Evolutionary conservation across 2,797 vertebrate species (phyloP).

Genomic region (Gymnodraco acuticeps): DNA sequence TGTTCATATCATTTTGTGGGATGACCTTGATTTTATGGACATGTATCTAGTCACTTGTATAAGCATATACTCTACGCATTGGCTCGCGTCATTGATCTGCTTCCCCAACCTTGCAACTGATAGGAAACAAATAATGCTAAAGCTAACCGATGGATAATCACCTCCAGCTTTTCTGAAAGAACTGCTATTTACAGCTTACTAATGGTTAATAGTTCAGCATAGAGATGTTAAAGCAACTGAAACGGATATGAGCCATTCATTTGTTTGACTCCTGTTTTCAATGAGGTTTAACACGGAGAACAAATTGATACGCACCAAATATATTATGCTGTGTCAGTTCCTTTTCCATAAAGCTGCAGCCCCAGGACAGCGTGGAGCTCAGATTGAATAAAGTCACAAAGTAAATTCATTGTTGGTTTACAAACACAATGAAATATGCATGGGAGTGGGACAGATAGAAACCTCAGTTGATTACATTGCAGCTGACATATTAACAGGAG

Average conservation of each 20-base stretch:
- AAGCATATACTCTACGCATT: constrained; percentile 36
- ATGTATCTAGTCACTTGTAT: too few relatives aligned
- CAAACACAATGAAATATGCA: constrained; percentile 71
- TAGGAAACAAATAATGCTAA: constrained; percentile 37
- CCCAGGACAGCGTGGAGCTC: constrained; percentile 28
- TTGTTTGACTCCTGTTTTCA: constrained; percentile 34
- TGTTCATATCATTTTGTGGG: too few relatives aligned
- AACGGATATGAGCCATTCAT: constrained; percentile 47
- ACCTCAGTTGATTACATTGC: constrained; percentile 40
- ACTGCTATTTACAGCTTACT: constrained; percentile 44
- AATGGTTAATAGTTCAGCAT: constrained; percentile 41
- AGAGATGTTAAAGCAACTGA: constrained; percentile 45
- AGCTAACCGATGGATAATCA: constrained; percentile 50
- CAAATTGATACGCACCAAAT: constrained; percentile 34
- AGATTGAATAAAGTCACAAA: constrained; percentile 45
- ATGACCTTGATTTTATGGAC: too few relatives aligned
- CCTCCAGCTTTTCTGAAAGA: constrained; percentile 48
- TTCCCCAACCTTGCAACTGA: constrained; percentile 56
- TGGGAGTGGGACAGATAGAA: constrained; percentile 31
- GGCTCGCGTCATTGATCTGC: constrained; percentile 65
- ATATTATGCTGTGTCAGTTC: constrained; percentile 31
- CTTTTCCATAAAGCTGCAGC: constrained; percentile 31
- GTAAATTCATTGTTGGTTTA: constrained; percentile 51
- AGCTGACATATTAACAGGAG: constrained; percentile 27
- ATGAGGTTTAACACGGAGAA: constrained; percentile 16